Conservation (phyloP, 2,113 vertebrate species). For the Cepphus grylle region DNA sequence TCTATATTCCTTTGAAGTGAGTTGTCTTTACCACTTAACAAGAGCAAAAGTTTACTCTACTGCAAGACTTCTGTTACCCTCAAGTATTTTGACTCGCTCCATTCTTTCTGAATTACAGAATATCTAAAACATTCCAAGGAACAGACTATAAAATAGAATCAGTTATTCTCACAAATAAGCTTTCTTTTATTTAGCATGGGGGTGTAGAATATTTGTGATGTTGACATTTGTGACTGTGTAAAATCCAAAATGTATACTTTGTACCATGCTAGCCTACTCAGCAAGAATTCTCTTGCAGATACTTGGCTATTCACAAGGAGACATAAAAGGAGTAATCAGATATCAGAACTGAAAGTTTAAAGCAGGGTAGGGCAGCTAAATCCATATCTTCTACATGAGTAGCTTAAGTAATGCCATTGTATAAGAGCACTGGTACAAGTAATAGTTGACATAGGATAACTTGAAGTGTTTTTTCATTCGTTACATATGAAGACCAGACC, state of each 20-base stretch:
- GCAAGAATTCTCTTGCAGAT: neutral
- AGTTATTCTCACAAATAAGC: neutral
- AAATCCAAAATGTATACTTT: neutral
- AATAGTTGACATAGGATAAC: rapidly evolving
- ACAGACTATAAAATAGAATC: neutral
- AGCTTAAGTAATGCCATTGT: rapidly evolving
- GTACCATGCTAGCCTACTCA: neutral
- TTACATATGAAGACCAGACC: neutral
- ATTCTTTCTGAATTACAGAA: neutral
- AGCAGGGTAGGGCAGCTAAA: neutral
- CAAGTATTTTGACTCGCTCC: neutral
- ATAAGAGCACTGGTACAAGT: neutral
- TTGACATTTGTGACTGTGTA: neutral
- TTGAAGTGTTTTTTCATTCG: neutral
- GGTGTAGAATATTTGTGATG: neutral
- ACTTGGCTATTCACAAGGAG: neutral
- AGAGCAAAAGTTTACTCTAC: neutral
- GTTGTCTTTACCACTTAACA: neutral
- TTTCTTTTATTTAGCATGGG: neutral
- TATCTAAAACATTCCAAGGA: neutral
- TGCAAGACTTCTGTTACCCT: neutral
- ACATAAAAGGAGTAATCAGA: neutral
- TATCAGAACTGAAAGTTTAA: neutral
- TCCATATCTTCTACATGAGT: neutral
- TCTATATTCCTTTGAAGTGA: neutral